Percentiles rank a stretch among this genome's conserved stretches.
Conservation (phyloP, 2,113 vertebrate genomes). For the Struthio camelus region DNA sequence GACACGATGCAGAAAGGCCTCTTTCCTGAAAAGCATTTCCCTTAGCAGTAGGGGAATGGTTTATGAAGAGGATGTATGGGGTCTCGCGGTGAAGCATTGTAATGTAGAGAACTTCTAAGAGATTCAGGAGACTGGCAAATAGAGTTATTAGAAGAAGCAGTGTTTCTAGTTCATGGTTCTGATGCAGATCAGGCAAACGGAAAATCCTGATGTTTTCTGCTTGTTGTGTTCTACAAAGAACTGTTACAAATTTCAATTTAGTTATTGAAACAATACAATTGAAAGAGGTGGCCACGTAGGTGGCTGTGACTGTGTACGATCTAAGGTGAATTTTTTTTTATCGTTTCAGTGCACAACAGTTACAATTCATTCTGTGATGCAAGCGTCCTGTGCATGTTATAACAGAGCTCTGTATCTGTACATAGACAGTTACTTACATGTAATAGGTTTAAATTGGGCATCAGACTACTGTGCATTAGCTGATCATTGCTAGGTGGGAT, state of each 20-base stretch:
- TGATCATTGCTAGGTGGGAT: neutral
- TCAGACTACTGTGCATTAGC: neutral
- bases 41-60: neutral
- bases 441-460: neutral
- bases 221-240: neutral
- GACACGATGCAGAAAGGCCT: neutral
- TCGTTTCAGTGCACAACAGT: neutral
- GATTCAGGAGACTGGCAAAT: neutral
- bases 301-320: neutral
- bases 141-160: neutral
- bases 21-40: neutral
- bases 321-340: neutral
- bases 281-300: neutral
- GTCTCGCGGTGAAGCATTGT: neutral
- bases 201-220: neutral
- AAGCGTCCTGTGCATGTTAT: neutral
- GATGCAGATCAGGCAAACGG: neutral
- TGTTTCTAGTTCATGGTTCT: neutral
- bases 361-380: neutral
- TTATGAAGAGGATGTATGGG: neutral
- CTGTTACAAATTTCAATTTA: neutral
- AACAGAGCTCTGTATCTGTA: neutral
- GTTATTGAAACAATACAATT: neutral
- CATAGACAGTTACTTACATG: neutral
- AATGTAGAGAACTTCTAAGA: neutral